Evolutionary conservation across 2,113 vertebrate genomes (phyloP).

Genomic region (Peromyscus polionotus): DNA sequence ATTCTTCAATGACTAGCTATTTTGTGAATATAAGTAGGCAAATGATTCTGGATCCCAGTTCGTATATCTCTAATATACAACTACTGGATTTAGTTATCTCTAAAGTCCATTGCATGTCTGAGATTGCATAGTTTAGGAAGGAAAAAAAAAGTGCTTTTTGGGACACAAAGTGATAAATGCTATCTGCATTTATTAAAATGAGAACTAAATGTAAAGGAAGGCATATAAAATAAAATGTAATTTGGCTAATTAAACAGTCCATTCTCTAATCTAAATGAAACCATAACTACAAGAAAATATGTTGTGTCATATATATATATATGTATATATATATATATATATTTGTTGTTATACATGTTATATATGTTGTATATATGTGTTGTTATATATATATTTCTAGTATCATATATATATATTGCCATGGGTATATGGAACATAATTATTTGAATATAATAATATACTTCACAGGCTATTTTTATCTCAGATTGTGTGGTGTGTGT

Average conservation of each 20-base stretch:
- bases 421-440: neutral
- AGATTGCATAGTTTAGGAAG: neutral
- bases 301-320: neutral
- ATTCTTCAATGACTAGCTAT: neutral
- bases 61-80: neutral
- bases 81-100: neutral
- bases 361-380: too few relatives aligned
- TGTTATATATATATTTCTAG: too few relatives aligned
- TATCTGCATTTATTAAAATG: neutral
- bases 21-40: neutral
- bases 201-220: neutral
- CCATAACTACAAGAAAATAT: slow-evolving; percentile 8
- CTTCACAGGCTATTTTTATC: neutral
- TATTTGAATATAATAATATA: neutral
- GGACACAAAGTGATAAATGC: neutral
- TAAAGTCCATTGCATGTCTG: neutral
- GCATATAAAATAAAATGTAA: neutral
- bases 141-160: neutral
- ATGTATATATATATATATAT: too few relatives aligned
- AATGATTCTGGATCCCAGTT: neutral
- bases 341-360: too few relatives aligned
- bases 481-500: neutral
- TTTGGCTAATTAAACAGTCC: neutral
- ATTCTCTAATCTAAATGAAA: neutral
- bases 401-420: too few relatives aligned